These are phyloP conservation scores for Alentia gelatinosa DNA, from an alignment of 2,888 invertebrate species.

Conservation along the genomic window DNA sequence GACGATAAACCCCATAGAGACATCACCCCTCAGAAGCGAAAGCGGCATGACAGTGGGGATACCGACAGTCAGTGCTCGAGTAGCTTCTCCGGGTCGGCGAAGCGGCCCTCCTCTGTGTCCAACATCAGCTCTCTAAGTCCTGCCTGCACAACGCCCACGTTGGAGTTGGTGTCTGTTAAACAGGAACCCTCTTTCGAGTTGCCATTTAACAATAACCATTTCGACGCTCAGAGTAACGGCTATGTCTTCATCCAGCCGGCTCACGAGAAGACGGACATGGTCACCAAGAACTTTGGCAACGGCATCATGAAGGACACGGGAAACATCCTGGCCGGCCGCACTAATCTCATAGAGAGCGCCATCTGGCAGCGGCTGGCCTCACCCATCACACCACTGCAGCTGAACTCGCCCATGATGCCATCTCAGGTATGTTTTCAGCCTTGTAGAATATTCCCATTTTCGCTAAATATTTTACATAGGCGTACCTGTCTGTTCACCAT, in stretches of 20 bases:
- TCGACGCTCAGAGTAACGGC: neutral
- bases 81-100: neutral
- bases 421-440: neutral
- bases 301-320: neutral
- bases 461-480: neutral
- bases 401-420: neutral
- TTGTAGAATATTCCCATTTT: neutral
- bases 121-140: neutral
- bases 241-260: neutral
- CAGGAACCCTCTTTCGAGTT: neutral
- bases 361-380: constrained; percentile 14
- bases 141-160: neutral
- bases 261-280: neutral
- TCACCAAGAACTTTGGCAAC: neutral
- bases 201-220: neutral
- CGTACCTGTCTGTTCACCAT: neutral
- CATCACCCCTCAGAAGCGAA: constrained; percentile 23
- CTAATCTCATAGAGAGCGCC: neutral
- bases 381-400: neutral
- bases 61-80: constrained; percentile 1
- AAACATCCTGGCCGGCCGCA: neutral
- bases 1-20: neutral
- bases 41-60: neutral
- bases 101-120: constrained; percentile 29
- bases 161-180: constrained; percentile 2